These are phyloP conservation scores for Eubucco bourcierii DNA, from an alignment of 2,113 vertebrate species.

Conservation along the genomic window DNA sequence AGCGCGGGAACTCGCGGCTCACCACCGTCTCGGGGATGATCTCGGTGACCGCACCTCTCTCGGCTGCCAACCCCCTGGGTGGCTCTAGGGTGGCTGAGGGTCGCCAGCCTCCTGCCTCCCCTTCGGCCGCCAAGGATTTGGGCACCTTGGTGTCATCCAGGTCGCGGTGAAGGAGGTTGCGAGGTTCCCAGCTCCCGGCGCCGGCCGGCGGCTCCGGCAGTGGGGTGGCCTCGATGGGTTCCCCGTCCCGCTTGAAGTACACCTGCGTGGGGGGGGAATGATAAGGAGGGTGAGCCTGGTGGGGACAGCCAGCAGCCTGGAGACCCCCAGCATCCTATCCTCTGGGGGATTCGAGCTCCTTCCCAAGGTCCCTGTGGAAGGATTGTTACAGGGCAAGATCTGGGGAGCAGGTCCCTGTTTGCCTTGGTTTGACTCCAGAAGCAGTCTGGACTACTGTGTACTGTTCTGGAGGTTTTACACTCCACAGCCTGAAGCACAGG, in stretches of 20 bases:
- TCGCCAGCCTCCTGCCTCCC: conserved; percentile 52
- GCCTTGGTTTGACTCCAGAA: neutral
- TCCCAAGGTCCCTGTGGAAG: neutral
- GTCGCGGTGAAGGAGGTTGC: conserved; percentile 80
- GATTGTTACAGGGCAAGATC: neutral
- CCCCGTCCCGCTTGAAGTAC: conserved; percentile 91
- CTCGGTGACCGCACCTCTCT: conserved; percentile 79
- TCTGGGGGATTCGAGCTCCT: neutral
- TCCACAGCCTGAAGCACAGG: too few relatives aligned
- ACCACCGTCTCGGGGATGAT: conserved; percentile 90
- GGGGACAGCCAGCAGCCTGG: rapidly evolving
- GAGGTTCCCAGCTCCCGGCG: conserved; percentile 64
- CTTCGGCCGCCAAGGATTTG: conserved; percentile 79
- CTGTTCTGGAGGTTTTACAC: too few relatives aligned
- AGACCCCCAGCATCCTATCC: neutral
- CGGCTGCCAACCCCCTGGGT: conserved; percentile 52
- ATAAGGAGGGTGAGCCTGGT: rapidly evolving
- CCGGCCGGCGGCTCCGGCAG: conserved; percentile 77
- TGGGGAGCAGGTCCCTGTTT: neutral
- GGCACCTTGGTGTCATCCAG: conserved; percentile 89
- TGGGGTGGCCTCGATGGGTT: conserved; percentile 84
- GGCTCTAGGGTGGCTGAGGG: conserved; percentile 78
- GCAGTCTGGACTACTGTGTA: neutral
- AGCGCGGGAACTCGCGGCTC: conserved; percentile 93
- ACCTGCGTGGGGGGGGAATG: conserved; percentile 73